phyloP scores from a whole-genome alignment of 1,140 invertebrate genomes.

The Triops cancriformis region DNA sequence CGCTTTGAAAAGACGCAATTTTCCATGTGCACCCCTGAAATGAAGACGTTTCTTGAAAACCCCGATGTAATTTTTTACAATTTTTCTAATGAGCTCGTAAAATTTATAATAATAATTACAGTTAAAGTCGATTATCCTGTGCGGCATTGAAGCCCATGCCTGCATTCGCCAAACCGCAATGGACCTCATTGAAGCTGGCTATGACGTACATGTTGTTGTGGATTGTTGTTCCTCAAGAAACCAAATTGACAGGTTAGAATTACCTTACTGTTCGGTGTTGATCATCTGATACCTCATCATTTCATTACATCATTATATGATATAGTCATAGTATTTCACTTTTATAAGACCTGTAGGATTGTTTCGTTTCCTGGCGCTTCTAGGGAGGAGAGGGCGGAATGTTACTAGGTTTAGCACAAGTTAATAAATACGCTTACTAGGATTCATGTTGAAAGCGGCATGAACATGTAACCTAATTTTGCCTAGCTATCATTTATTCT shows the following conservation, averaged over 20 bases:
- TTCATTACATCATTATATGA: too few relatives aligned
- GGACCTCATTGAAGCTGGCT: conserved; percentile 47
- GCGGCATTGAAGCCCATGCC: conserved; percentile 59
- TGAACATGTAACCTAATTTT: too few relatives aligned
- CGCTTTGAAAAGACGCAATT: conserved; percentile 52
- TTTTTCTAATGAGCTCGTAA: neutral
- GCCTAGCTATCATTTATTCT: too few relatives aligned
- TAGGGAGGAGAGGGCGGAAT: too few relatives aligned
- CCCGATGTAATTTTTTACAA: neutral
- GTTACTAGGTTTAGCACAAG: too few relatives aligned
- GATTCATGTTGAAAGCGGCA: too few relatives aligned
- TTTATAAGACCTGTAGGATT: too few relatives aligned
- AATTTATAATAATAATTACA: conserved; percentile 25
- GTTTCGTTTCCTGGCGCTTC: too few relatives aligned
- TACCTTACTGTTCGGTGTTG: neutral
- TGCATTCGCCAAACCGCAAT: conserved; percentile 54
- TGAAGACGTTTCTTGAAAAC: conserved; percentile 40
- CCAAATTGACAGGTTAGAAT: conserved; percentile 49
- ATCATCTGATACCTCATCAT: too few relatives aligned
- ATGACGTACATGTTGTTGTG: conserved; percentile 54
- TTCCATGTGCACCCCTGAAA: conserved; percentile 50
- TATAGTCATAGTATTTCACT: too few relatives aligned
- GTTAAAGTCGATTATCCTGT: conserved; percentile 49
- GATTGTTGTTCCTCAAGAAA: conserved; percentile 53
- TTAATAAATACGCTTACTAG: too few relatives aligned